Conservation (phyloP, 1,140 invertebrate genomes). For the Plodia interpunctella region DNA sequence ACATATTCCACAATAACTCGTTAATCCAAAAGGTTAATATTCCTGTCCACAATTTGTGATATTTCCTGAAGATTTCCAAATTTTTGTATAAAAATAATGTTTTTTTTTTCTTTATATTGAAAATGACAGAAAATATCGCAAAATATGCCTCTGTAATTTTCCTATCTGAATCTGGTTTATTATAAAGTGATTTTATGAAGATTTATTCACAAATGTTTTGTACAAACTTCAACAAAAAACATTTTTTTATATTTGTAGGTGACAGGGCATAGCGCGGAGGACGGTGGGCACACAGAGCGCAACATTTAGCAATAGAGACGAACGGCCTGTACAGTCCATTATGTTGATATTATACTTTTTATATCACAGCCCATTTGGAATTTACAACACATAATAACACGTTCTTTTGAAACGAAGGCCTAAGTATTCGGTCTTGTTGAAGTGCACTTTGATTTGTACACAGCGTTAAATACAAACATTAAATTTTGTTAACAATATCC, state of each 20-base stretch:
- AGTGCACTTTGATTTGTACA: slow-evolving; percentile 76
- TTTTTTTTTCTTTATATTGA: slow-evolving; percentile 27
- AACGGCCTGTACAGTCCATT: slow-evolving; percentile 81
- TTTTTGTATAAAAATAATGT: slow-evolving; percentile 37
- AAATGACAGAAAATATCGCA: slow-evolving; percentile 27
- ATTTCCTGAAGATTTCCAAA: slow-evolving; percentile 25
- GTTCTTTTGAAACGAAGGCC: slow-evolving; percentile 67
- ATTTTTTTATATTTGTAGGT: neutral
- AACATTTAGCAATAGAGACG: slow-evolving; percentile 71
- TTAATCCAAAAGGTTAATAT: no score
- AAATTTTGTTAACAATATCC: slow-evolving; percentile 62
- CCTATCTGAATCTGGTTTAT: neutral
- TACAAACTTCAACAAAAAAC: neutral
- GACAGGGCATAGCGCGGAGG: neutral
- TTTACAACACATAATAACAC: slow-evolving; percentile 77
- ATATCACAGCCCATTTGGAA: slow-evolving; percentile 85
- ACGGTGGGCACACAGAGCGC: slow-evolving; percentile 35
- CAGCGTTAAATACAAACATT: slow-evolving; percentile 70
- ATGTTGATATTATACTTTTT: slow-evolving; percentile 80
- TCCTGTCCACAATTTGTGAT: slow-evolving; percentile 16
- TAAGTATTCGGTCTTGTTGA: slow-evolving; percentile 62
- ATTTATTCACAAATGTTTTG: neutral
- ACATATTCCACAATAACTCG: no score
- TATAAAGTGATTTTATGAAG: neutral
- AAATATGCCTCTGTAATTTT: slow-evolving; percentile 15